Conservation (phyloP, 2,797 vertebrate species). For the Poeciliopsis turneri region DNA sequence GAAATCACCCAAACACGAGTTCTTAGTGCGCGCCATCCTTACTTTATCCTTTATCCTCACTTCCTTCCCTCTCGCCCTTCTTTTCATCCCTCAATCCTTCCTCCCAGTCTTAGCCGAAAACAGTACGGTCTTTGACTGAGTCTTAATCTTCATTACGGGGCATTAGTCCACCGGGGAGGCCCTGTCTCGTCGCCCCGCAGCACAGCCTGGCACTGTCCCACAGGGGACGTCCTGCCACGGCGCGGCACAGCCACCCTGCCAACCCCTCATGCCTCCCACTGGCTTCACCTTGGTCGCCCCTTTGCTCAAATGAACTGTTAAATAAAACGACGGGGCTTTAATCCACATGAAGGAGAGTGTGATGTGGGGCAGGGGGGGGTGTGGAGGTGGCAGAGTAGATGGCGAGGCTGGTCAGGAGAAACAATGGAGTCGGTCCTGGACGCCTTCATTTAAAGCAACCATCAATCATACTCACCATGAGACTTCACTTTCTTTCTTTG, state of each 20-base stretch:
- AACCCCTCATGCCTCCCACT: conserved; percentile 44
- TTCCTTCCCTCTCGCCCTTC: conserved; percentile 79
- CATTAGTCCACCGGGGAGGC: conserved; percentile 87
- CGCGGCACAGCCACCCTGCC: conserved; percentile 74
- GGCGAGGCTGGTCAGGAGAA: conserved; percentile 67
- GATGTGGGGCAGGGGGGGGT: conserved; percentile 23
- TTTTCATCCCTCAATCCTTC: conserved; percentile 52
- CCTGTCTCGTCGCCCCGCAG: conserved; percentile 81
- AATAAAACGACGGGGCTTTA: conserved; percentile 79
- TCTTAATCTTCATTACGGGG: conserved; percentile 99
- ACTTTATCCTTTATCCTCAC: conserved; percentile 60
- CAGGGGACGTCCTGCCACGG: conserved; percentile 73
- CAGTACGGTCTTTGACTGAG: conserved; percentile 88
- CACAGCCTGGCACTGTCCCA: conserved; percentile 87
- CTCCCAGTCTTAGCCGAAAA: conserved; percentile 61
- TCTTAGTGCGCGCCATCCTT: conserved; percentile 72
- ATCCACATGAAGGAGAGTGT: conserved; percentile 65
- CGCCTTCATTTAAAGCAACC: conserved; percentile 83
- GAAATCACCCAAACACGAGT: conserved; percentile 81
- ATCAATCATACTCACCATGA: conserved; percentile 85
- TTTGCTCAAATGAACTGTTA: conserved; percentile 89
- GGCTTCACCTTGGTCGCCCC: conserved; percentile 76
- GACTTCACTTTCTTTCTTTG: conserved; percentile 66
- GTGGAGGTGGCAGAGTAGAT: conserved; percentile 57
- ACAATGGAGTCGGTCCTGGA: conserved; percentile 84